A percentile compares a stretch with the other conserved stretches of the same genome.
phyloP scores from a whole-genome alignment of 2,113 vertebrate genomes.

The Grammomys dolichurus region DNA sequence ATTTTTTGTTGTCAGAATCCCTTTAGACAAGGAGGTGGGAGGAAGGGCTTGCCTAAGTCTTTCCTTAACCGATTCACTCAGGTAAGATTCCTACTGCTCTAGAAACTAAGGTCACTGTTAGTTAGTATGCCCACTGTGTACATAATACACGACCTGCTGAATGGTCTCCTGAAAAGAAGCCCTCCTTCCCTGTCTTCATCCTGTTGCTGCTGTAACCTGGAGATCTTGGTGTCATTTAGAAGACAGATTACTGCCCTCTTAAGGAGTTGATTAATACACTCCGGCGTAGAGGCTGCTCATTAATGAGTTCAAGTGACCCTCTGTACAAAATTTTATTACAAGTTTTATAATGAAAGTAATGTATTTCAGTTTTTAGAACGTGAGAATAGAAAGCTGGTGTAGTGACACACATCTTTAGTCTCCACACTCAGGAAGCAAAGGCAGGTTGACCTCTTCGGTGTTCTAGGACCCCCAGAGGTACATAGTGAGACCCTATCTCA shows the following conservation, averaged over 20 bases:
- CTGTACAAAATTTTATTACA: background rate
- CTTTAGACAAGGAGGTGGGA: constrained; percentile 96
- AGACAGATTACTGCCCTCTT: background rate
- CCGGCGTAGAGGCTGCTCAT: background rate
- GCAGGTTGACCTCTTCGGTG: background rate
- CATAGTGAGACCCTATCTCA: background rate
- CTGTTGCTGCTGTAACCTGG: background rate
- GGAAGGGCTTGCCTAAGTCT: constrained; percentile 96
- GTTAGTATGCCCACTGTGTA: background rate
- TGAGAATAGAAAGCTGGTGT: constrained; percentile 1
- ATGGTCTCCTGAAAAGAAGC: background rate
- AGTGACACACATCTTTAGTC: background rate
- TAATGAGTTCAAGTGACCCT: background rate
- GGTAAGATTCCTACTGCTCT: constrained; percentile 84
- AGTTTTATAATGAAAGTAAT: constrained; percentile 21
- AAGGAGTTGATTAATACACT: background rate
- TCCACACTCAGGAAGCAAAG: background rate
- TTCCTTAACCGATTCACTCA: constrained; percentile 99
- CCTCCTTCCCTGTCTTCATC: background rate
- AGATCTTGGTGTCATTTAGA: background rate
- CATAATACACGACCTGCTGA: background rate
- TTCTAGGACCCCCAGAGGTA: background rate
- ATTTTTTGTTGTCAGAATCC: constrained; percentile 99
- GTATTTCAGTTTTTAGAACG: constrained; percentile 48
- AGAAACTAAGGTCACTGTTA: background rate